Conservation (phyloP, 2,797 vertebrate genomes). For the Toxotes lorentzi region DNA sequence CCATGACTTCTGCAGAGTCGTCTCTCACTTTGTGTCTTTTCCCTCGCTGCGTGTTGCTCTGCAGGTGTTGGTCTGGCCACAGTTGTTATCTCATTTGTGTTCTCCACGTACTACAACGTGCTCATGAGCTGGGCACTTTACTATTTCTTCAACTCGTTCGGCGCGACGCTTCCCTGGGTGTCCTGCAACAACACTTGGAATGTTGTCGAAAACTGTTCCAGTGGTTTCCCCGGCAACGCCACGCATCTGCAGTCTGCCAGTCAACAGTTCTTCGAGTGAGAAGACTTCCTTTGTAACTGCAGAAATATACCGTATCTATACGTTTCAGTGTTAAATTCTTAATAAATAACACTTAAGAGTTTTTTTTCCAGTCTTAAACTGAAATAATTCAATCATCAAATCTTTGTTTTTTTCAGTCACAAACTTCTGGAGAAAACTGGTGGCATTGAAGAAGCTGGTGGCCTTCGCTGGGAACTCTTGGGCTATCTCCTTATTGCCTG, state of each 20-base stretch:
- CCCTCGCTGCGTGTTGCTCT: conserved; percentile 44
- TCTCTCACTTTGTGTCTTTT: conserved; percentile 36
- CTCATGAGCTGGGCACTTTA: conserved; percentile 84
- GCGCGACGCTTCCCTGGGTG: conserved; percentile 78
- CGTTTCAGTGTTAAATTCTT: no score
- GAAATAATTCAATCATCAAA: background rate
- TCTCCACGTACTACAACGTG: conserved; percentile 86
- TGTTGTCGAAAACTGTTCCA: conserved; percentile 78
- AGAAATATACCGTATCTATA: background rate
- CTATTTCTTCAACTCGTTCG: conserved; percentile 85
- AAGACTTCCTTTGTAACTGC: background rate
- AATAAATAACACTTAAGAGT: no score
- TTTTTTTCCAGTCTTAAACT: background rate
- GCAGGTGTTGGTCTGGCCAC: conserved; percentile 86
- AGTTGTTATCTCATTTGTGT: conserved; percentile 83
- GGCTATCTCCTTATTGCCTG: conserved; percentile 81
- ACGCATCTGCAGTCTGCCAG: conserved; percentile 82
- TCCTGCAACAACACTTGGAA: conserved; percentile 88
- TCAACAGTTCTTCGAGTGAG: conserved; percentile 88
- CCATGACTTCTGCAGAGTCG: background rate
- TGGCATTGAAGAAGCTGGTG: conserved; percentile 79
- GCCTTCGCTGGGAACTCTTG: conserved; percentile 83
- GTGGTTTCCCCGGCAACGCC: conserved; percentile 76
- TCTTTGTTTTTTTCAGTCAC: conserved; percentile 72
- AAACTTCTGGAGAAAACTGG: conserved; percentile 80